Percentiles rank a stretch among this genome's conserved stretches.
These are phyloP conservation scores for Lasiurus cinereus DNA, from an alignment of 2,113 vertebrate genomes.

Conservation along the genomic window DNA sequence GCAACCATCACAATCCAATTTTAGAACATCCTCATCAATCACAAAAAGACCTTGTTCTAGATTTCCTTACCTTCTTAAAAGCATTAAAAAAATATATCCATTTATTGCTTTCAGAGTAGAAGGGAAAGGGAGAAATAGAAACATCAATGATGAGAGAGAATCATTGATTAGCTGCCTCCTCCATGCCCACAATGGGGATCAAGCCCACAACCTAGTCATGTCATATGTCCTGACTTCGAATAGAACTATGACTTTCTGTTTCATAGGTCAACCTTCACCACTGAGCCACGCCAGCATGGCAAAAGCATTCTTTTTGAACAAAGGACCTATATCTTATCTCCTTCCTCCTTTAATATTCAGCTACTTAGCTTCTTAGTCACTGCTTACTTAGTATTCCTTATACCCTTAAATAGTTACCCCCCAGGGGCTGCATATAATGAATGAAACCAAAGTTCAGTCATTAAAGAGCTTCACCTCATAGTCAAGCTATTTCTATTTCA, in stretches of 20 bases:
- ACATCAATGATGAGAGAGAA: neutral
- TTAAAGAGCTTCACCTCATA: neutral
- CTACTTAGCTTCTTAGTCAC: conserved; percentile 10
- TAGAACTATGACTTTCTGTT: no score
- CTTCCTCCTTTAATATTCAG: conserved; percentile 19
- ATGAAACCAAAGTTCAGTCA: neutral
- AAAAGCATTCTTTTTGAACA: conserved; percentile 57
- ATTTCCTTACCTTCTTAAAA: conserved; percentile 46
- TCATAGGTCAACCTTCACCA: neutral
- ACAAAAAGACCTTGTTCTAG: conserved; percentile 20
- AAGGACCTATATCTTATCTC: neutral
- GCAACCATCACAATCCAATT: neutral
- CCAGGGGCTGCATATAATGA: neutral
- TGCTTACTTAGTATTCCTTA: conserved; percentile 10
- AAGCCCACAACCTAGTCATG: no score
- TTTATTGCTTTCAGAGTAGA: neutral
- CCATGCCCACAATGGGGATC: no score
- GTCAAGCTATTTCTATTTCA: neutral
- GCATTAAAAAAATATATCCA: neutral
- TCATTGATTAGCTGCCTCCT: neutral
- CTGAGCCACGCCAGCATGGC: neutral
- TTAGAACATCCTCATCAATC: neutral
- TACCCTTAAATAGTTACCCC: neutral
- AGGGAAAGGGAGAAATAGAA: neutral
- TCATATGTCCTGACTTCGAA: no score